Evolutionary conservation across 2,888 invertebrate species (phyloP), one percentile per base, ranked within the genome.

Genomic region (Leptinotarsa juncta): DNA sequence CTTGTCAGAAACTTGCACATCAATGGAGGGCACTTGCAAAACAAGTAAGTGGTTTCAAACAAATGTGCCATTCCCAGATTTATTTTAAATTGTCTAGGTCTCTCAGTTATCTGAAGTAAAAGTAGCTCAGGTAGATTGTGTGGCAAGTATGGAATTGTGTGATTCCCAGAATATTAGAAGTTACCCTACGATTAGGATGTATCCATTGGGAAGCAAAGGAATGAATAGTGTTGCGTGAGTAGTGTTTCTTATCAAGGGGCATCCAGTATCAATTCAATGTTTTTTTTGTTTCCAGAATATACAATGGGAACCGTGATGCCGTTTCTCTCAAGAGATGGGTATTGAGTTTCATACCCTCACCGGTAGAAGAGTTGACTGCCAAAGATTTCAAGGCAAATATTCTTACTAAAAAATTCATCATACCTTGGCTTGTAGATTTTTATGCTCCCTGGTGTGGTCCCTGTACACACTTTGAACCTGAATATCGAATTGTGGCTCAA

Each of bases 181-280:
- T 67, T 94, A 94, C 86, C 94, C 94, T 1, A 91, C 91, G 3
- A 91, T 94, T 73, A 88, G 93, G 70, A 85, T 94, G 32, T 94
- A 93, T 87, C 93, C 93, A 3, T 84, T 89, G 2, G 91, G 90
- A 14, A 87, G 88, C 74, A 87, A 88, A 74, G 91, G 90, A 66
- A 81, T 90, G 20, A 88, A 86, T 76, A 88, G 88, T 78, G 87
- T 90, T 14, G 88, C 88, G 91, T 91, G 86, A 88, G 90, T 89
- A 49, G 15, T 57, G 60, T 60, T 3, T 57, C 15, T 15, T 14
- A 16, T 57, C 20, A 42, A 20, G 12, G 12, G 7, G 3, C 5
- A 14, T 4, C n/a, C 51, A 51, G 51, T 51, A 51, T 51, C 51
- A 16, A 4, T n/a, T n/a, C 15, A 16, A 57, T 57, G 18, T 4